Evolutionary conservation across 2,888 invertebrate species (phyloP), one percentile per base, ranked within the genome.

Genomic region (Phyllotreta cruciferae): DNA sequence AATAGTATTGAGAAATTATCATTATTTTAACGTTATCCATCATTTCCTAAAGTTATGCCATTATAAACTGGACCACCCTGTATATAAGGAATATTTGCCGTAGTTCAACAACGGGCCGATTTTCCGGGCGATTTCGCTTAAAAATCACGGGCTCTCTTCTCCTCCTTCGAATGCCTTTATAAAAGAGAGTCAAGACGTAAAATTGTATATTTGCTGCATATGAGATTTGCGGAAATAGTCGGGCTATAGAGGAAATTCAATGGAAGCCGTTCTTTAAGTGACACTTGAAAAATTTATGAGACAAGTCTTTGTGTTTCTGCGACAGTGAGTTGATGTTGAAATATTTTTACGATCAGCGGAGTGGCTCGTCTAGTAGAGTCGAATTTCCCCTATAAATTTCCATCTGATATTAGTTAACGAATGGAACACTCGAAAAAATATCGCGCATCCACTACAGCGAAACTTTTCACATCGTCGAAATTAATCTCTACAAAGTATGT

Each of bases 161-260:
- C 54, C 52, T 61, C 44, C 56, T 49, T 52, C 39, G 45, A 55
- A 38, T 35, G 50, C 36, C 41, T 13, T 60, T 42, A 50, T 52
- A 60, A 41, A 52, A 53, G n/a, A 34, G 56, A 53, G 45, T 36
- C 37, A 53, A 47, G 55, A 56, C 34, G 45, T 56, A 47, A 67
- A 67, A 67, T 66, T 67, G 67, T 67, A 62, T 67, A 67, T 66
- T 63, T 63, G 65, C 67, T 65, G 67, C 67, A 67, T 67, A 63
- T 67, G 56, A 61, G 62, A 67, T 66, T 66, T 67, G 56, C 65
- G 41, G 56, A 55, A 60, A 63, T 67, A 56, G 53, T 57, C 42
- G 55, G 35, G 10, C 50, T 55, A 66, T 66, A 63, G 63, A 66
- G 65, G 66, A 66, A 66, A 66, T 63, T 66, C 56, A 63, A 66